Conservation (phyloP, 1,140 invertebrate genomes). For the Drosophila ananassae region DNA sequence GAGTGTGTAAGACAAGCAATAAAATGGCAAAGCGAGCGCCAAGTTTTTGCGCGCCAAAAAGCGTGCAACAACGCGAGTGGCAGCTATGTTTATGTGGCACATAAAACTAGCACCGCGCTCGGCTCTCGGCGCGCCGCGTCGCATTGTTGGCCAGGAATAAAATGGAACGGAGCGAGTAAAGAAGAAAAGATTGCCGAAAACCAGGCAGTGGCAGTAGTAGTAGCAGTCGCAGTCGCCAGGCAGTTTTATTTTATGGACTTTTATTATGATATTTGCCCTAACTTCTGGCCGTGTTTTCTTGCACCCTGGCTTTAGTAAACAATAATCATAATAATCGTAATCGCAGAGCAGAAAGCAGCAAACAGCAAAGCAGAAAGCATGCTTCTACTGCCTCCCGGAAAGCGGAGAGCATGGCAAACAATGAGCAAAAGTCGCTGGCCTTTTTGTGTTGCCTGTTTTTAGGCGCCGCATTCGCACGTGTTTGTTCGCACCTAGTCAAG, state of each 20-base stretch:
- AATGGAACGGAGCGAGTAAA: not conserved
- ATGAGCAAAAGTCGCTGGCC: conserved; percentile 40
- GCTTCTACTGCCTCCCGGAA: not conserved
- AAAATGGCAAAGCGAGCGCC: conserved; percentile 58
- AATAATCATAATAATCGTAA: conserved; percentile 82
- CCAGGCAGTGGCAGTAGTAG: conserved; percentile 6
- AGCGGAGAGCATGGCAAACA: conserved; percentile 28
- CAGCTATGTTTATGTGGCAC: conserved; percentile 66
- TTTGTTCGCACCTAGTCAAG: conserved; percentile 75
- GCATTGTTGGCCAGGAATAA: conserved; percentile 53
- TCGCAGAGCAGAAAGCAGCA: conserved; percentile 53
- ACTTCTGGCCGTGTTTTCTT: conserved; percentile 22
- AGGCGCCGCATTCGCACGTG: conserved; percentile 62
- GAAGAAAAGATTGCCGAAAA: not conserved
- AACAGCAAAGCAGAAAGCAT: not conserved
- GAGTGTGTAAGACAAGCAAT: conserved; percentile 61
- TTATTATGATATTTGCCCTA: conserved; percentile 70
- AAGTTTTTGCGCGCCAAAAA: conserved; percentile 77
- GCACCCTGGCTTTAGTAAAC: conserved; percentile 52
- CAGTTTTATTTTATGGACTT: conserved; percentile 75
- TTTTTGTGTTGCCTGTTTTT: conserved; percentile 55
- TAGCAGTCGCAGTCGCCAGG: no score
- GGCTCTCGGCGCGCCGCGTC: conserved; percentile 18
- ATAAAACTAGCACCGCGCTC: conserved; percentile 68
- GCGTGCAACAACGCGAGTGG: conserved; percentile 59